phyloP scores from a whole-genome alignment of 2,888 invertebrate genomes.

The Trichopoda pennipes region DNA sequence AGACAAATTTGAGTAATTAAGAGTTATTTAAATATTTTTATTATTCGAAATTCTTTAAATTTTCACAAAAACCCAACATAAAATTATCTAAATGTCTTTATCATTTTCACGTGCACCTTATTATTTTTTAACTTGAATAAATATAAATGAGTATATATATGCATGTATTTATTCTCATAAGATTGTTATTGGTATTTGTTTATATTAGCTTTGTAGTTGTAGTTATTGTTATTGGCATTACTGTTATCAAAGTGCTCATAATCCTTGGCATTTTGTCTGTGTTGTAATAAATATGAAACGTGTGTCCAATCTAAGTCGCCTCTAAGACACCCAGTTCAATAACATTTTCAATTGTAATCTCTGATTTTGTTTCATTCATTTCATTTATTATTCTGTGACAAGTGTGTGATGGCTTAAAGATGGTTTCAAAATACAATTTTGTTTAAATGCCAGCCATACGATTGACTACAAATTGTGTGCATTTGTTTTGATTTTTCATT shows the following conservation, averaged over 20 bases:
- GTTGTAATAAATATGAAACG: constrained; percentile 61
- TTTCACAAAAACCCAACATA: no score
- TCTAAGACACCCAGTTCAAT: constrained; percentile 62
- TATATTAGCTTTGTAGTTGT: no score
- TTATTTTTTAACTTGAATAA: constrained; percentile 5
- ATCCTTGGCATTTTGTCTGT: constrained; percentile 63
- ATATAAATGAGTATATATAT: not conserved
- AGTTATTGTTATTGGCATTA: constrained; percentile 1
- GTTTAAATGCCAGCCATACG: constrained; percentile 16
- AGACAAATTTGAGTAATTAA: no score
- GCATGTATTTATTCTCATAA: not conserved
- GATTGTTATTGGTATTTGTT: not conserved
- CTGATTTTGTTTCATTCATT: constrained; percentile 46
- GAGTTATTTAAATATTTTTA: no score
- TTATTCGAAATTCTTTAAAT: no score
- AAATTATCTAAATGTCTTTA: not conserved
- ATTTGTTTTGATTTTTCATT: constrained; percentile 46
- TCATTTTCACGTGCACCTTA: constrained; percentile 6
- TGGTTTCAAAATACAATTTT: constrained; percentile 46
- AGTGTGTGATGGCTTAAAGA: constrained; percentile 47
- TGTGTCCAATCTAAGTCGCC: constrained; percentile 60
- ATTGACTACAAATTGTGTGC: constrained; percentile 39
- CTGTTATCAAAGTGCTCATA: constrained; percentile 56
- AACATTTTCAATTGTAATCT: constrained; percentile 56
- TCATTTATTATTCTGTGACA: constrained; percentile 26